Evolutionary conservation across 2,113 vertebrate species (phyloP), one percentile per base, ranked within the genome.

Genomic region (Bubo blakistoni): DNA sequence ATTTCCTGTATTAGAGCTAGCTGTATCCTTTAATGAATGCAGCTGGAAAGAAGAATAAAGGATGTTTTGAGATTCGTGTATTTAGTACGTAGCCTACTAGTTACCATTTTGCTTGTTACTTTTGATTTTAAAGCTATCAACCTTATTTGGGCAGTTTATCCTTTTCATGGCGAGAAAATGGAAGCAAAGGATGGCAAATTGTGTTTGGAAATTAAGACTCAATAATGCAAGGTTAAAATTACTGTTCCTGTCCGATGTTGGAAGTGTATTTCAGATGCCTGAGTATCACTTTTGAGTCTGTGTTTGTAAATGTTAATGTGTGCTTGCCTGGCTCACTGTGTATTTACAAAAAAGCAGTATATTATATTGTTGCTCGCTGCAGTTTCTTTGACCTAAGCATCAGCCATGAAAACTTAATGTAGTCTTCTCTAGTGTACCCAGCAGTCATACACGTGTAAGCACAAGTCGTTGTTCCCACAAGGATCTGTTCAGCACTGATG

Each of bases 1-100:
- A 98, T 98, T 98, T 98, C 91, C 94, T 97, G 94, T 92, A 92
- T 92, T 97, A 94, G 63, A 93, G 46, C 32, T 49, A 84, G 90
- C 80, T 65, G 44, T 65, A 61, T 94, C 40, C 70, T 95, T 96
- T 92, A 84, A 92, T 91, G 94, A 97, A 92, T 88, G 74, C 74
- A 95, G 54, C 80, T 94, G 59, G 62, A 57, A 42, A 44, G 92
- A 81, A 90, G 67, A 81, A 26, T 91, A 96, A 86, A 96, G 70
- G 29, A 55, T 96, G 57, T 95, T 94, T 95, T 67, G 81, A 84
- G 61, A 76, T 70, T 90, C 27, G 16, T 26, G 32, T 76, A 55
- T 96, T 97, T 96, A 67, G 59, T 89, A 46, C 88, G 95, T 93
- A 38, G 65, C 63, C 76, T 84, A 6, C 40, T 30, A 89, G 66